phyloP scores from a whole-genome alignment of 2,113 vertebrate genomes.

The Columbina picui region DNA sequence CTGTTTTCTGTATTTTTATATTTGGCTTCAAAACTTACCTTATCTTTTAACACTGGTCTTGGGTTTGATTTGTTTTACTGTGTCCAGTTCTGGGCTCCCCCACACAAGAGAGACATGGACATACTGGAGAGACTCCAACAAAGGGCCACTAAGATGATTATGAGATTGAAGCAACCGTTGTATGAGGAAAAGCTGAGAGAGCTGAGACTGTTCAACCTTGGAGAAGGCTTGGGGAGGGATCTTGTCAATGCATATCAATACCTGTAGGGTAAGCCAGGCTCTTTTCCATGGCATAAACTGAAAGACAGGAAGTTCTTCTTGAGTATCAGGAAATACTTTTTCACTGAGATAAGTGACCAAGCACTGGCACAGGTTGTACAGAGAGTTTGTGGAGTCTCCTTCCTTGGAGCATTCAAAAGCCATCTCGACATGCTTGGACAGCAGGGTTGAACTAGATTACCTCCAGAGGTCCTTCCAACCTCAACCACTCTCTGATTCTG shows the following conservation, averaged over 20 bases:
- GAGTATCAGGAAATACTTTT: not conserved
- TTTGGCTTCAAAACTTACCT: not conserved
- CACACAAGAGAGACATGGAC: no score
- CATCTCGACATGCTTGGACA: not conserved
- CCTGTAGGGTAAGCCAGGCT: fast-evolving
- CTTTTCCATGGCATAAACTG: not conserved
- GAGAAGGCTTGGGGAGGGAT: fast-evolving
- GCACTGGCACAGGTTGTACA: no score
- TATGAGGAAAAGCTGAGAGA: no score
- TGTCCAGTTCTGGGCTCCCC: no score
- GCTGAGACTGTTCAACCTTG: not conserved
- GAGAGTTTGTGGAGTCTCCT: no score
- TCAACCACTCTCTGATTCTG: not conserved
- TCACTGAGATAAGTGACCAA: no score
- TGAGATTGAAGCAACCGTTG: no score
- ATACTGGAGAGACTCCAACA: no score
- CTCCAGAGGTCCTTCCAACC: not conserved
- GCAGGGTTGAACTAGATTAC: not conserved
- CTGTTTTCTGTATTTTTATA: not conserved
- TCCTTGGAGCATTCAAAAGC: not conserved
- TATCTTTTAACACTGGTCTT: not conserved
- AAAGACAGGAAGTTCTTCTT: not conserved
- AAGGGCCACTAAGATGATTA: no score
- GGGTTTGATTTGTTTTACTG: not conserved
- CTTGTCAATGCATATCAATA: not conserved